Percentiles rank a stretch among this genome's conserved stretches.
Conservation (phyloP, 2,888 invertebrate species). For the Blastobasis adustella region DNA sequence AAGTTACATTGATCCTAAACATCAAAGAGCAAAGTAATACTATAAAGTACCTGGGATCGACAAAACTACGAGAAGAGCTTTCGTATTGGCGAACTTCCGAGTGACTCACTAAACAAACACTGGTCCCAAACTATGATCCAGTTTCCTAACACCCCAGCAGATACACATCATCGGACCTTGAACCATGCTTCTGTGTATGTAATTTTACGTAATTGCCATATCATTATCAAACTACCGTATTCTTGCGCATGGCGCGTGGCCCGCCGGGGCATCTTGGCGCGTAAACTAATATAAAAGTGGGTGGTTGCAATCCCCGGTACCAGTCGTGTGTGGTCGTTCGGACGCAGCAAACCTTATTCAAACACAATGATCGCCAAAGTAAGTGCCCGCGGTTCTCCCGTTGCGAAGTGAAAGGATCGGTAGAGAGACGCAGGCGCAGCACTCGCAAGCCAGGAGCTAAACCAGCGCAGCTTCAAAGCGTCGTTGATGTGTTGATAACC, state of each 20-base stretch:
- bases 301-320: slow-evolving; percentile 45
- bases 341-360: slow-evolving; percentile 65
- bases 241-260: slow-evolving; percentile 59
- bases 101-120: no score
- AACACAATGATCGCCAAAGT: slow-evolving; percentile 71
- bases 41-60: no score
- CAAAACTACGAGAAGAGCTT: no score
- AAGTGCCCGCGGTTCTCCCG: slow-evolving; percentile 44
- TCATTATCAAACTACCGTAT: slow-evolving; percentile 70
- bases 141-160: slow-evolving; percentile 26
- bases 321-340: slow-evolving; percentile 71
- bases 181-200: slow-evolving; percentile 43
- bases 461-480: no score
- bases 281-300: slow-evolving; percentile 68
- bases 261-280: slow-evolving; percentile 45
- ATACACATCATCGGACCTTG: slow-evolving; percentile 53
- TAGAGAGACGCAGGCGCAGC: slow-evolving; percentile 5
- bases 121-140: slow-evolving; percentile 10
- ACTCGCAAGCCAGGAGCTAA: slow-evolving; percentile 2
- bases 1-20: no score
- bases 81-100: no score
- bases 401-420: slow-evolving; percentile 50
- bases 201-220: slow-evolving; percentile 68
- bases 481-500: no score
- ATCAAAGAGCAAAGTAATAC: no score